A percentile compares a stretch with the other conserved stretches of the same genome.
These are phyloP conservation scores for Gulo gulo DNA, from an alignment of 2,113 vertebrate genomes.

Conservation along the genomic window DNA sequence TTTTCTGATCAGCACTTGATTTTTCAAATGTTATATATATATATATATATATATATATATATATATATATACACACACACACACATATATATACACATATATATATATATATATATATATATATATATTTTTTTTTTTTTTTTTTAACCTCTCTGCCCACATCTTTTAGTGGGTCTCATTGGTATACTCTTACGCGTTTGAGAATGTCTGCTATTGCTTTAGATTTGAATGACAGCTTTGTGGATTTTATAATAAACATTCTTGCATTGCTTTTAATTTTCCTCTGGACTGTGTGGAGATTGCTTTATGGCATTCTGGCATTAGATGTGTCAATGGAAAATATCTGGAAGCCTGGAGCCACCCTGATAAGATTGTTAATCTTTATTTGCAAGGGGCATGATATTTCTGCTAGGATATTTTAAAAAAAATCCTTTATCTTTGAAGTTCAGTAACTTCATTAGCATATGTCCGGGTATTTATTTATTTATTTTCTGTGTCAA, in stretches of 20 bases:
- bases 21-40: not conserved
- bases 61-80: not conserved
- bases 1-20: not conserved
- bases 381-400: not conserved
- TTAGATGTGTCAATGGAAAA: not conserved
- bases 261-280: not conserved
- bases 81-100: not conserved
- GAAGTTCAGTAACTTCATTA: conserved; percentile 1
- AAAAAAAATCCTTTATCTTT: not conserved
- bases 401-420: not conserved
- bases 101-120: no score
- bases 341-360: not conserved
- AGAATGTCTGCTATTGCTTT: not conserved
- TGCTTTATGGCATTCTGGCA: not conserved
- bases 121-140: no score
- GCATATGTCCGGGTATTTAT: not conserved
- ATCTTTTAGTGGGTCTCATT: not conserved
- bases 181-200: not conserved
- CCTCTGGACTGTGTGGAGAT: not conserved
- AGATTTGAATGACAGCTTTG: not conserved
- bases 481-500: not conserved
- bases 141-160: not conserved
- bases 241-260: not conserved
- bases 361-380: not conserved
- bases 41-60: no score